A percentile compares a stretch with the other conserved stretches of the same genome.
Conservation (phyloP, 35 echinoderm and acorn worm species). For the Eucidaris tribuloides region DNA sequence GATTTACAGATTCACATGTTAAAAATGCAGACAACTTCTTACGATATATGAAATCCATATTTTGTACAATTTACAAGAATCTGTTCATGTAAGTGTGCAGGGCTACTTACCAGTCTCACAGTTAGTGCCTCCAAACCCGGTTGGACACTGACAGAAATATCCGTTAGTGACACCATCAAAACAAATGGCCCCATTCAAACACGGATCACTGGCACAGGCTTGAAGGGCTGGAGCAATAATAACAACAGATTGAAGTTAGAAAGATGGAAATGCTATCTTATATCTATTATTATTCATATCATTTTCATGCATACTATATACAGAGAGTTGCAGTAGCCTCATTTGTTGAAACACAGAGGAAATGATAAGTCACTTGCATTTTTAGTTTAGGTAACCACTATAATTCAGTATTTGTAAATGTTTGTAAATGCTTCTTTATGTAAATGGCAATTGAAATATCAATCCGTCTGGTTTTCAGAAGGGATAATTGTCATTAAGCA, state of each 20-base stretch:
- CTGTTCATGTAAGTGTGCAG: too few relatives aligned
- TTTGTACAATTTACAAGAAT: too few relatives aligned
- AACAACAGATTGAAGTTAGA: not conserved
- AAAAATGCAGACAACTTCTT: too few relatives aligned
- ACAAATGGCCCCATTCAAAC: constrained; percentile 71
- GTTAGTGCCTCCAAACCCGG: constrained; percentile 47
- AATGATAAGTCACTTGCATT: not conserved
- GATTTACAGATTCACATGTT: too few relatives aligned
- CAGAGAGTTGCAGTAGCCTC: not conserved
- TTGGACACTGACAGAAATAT: constrained; percentile 51
- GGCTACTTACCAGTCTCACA: constrained; percentile 63
- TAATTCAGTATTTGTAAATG: too few relatives aligned
- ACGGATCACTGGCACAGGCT: constrained; percentile 67
- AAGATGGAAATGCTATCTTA: too few relatives aligned
- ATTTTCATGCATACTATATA: not conserved
- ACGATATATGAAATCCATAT: too few relatives aligned
- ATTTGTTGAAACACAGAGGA: not conserved
- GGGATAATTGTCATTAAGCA: too few relatives aligned
- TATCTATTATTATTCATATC: too few relatives aligned
- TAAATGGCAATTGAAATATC: too few relatives aligned
- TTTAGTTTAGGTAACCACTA: not conserved
- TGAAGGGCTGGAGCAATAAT: not conserved
- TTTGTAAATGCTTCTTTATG: too few relatives aligned
- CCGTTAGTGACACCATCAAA: constrained; percentile 28
- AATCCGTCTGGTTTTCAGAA: too few relatives aligned